A percentile compares a stretch with the other conserved stretches of the same genome.
Conservation (phyloP, 1,140 invertebrate genomes). For the Heliconius himera region DNA sequence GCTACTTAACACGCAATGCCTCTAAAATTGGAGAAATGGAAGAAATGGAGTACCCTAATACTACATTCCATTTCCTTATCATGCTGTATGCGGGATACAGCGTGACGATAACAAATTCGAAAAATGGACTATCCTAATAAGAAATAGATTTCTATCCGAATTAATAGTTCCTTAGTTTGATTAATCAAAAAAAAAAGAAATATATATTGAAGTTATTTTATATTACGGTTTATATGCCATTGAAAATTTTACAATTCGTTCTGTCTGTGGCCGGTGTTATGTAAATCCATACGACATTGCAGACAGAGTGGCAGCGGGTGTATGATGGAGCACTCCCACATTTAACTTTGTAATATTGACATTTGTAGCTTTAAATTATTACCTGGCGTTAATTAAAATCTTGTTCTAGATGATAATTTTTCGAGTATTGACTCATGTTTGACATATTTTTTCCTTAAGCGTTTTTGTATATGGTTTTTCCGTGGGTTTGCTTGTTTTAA, state of each 20-base stretch:
- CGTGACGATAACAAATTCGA: no score
- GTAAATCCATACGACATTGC: constrained; percentile 56
- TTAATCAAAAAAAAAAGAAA: no score
- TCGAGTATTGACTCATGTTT: constrained; percentile 6
- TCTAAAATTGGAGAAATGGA: no score
- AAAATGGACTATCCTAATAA: no score
- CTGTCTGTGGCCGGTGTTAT: constrained; percentile 53
- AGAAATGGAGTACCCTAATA: no score
- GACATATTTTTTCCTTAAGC: constrained; percentile 18
- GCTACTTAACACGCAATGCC: no score
- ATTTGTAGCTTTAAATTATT: constrained; percentile 29
- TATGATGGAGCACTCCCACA: constrained; percentile 16
- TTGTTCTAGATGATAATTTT: constrained; percentile 25
- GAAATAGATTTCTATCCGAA: no score
- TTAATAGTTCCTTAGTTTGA: no score
- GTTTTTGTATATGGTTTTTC: not conserved
- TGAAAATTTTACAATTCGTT: constrained; percentile 42
- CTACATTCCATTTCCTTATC: no score
- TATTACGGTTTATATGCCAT: constrained; percentile 52
- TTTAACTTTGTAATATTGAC: constrained; percentile 36
- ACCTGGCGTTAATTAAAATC: constrained; percentile 33
- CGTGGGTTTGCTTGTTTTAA: not conserved
- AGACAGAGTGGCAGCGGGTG: constrained; percentile 70
- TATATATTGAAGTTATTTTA: constrained; percentile 38
- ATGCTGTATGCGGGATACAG: no score